A percentile compares a stretch with the other conserved stretches of the same genome.
Evolutionary conservation across 2,888 invertebrate species (phyloP).

Genomic region (Netelia melanura): DNA sequence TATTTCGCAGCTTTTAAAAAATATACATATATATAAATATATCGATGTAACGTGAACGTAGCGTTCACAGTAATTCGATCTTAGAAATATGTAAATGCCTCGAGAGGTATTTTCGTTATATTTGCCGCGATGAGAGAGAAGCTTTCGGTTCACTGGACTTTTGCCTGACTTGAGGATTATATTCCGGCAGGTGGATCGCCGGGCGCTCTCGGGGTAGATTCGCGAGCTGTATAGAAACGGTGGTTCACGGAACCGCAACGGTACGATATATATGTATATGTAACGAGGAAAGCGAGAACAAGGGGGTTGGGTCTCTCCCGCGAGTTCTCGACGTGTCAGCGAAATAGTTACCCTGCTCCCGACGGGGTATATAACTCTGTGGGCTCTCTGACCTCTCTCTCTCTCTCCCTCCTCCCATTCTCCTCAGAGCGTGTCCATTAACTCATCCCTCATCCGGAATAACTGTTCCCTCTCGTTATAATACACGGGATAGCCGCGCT

Average conservation of each 20-base stretch:
- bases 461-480: slow-evolving; percentile 47
- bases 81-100: slow-evolving; percentile 50
- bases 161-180: slow-evolving; percentile 45
- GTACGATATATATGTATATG: slow-evolving; percentile 35
- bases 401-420: neutral
- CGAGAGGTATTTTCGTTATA: slow-evolving; percentile 25
- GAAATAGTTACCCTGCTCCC: slow-evolving; percentile 58
- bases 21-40: slow-evolving; percentile 6
- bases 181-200: slow-evolving; percentile 50
- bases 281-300: slow-evolving; percentile 17
- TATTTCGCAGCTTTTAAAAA: slow-evolving; percentile 14
- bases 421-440: slow-evolving; percentile 40
- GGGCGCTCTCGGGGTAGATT: slow-evolving; percentile 22
- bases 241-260: slow-evolving; percentile 29
- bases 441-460: slow-evolving; percentile 43
- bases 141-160: slow-evolving; percentile 46
- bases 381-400: slow-evolving; percentile 42
- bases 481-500: slow-evolving; percentile 3
- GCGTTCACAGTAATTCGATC: slow-evolving; percentile 38
- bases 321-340: slow-evolving; percentile 62
- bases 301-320: slow-evolving; percentile 4
- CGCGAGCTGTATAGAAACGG: slow-evolving; percentile 1
- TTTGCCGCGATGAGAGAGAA: neutral
- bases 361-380: slow-evolving; percentile 43
- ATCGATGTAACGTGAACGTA: neutral